These are phyloP conservation scores for Notoglanidium macrostoma DNA, from an alignment of 2,797 vertebrate species.

Conservation along the genomic window DNA sequence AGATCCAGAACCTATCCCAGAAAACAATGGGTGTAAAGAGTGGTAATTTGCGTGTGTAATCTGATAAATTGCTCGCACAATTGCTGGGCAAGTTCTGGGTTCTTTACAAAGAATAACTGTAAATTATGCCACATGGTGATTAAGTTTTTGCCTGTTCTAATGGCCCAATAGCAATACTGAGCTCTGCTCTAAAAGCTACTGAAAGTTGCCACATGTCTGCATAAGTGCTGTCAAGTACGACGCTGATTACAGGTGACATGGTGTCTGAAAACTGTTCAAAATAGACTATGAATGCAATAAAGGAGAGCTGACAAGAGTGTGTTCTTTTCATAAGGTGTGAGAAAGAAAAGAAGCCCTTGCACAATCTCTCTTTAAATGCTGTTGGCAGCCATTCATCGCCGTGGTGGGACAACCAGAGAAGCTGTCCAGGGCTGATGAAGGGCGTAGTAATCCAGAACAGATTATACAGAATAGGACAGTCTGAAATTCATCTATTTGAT, in stretches of 20 bases:
- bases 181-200: constrained; percentile 5
- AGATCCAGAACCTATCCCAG: not conserved
- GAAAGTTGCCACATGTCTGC: not conserved
- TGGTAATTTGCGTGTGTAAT: not conserved
- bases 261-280: not conserved
- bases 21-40: not conserved
- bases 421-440: not conserved
- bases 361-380: not conserved
- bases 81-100: not conserved
- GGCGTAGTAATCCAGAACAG: not conserved
- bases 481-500: not conserved
- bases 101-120: not conserved
- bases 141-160: not conserved
- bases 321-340: not conserved
- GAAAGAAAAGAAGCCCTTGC: not conserved
- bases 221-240: not conserved
- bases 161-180: not conserved
- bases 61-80: not conserved
- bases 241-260: not conserved
- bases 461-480: not conserved
- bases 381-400: not conserved
- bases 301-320: not conserved
- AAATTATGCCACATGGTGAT: not conserved
- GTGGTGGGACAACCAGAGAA: not conserved
- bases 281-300: not conserved